phyloP scores from a whole-genome alignment of 2,113 vertebrate species.

The Protobothrops flavoviridis region DNA sequence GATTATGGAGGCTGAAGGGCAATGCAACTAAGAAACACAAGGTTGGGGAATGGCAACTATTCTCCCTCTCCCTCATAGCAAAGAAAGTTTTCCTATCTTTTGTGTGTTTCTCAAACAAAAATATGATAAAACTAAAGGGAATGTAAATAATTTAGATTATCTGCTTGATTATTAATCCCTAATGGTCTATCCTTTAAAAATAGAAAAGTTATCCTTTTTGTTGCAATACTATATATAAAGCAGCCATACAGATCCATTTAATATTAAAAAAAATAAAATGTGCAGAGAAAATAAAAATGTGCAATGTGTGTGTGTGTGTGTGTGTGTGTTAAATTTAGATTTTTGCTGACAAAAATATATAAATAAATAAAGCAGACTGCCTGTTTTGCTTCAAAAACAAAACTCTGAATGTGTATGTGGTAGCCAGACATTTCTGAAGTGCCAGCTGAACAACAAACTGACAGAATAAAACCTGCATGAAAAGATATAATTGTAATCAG shows the following conservation, averaged over 20 bases:
- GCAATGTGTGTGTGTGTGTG: background rate
- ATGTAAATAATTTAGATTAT: constrained; percentile 15
- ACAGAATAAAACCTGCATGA: constrained; percentile 30
- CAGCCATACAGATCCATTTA: constrained; percentile 16
- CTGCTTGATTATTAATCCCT: constrained; percentile 18
- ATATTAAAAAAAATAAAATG: background rate
- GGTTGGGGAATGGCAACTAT: background rate
- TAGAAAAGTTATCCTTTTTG: background rate
- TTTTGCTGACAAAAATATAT: no score
- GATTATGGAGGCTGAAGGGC: background rate
- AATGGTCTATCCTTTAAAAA: background rate
- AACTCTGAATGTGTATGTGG: constrained; percentile 14
- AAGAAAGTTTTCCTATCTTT: constrained; percentile 33
- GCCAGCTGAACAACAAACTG: constrained; percentile 35
- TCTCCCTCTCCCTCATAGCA: constrained; percentile 12
- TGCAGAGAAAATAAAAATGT: constrained; percentile 12
- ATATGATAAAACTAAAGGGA: background rate
- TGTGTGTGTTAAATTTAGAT: no score
- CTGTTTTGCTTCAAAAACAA: background rate
- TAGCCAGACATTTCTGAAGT: constrained; percentile 35
- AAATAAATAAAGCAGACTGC: background rate
- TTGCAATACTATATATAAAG: background rate
- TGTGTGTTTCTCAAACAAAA: constrained; percentile 35
- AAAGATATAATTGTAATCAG: constrained; percentile 34
- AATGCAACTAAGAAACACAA: background rate